phyloP scores from a whole-genome alignment of 2,113 vertebrate species.

The Ursus arctos region DNA sequence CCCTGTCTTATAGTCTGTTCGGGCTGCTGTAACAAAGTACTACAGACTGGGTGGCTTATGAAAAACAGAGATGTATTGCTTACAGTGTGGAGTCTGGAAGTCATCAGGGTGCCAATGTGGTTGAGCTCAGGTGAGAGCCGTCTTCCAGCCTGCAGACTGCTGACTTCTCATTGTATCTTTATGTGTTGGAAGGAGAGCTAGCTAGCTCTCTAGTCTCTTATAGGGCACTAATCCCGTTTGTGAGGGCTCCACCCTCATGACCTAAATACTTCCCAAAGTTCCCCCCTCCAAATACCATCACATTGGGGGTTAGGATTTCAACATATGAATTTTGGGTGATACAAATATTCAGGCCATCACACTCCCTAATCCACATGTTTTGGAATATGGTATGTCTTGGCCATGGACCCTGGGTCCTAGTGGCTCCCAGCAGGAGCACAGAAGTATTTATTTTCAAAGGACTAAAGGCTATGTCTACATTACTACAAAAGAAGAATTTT shows the following conservation, averaged over 20 bases:
- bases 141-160: not conserved
- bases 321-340: not conserved
- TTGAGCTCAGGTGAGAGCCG: not conserved
- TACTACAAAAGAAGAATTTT: not conserved
- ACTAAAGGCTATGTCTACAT: not conserved
- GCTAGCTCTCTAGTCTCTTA: not conserved
- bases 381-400: not conserved
- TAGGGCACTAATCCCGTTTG: not conserved
- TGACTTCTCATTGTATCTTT: not conserved
- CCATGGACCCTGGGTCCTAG: not conserved
- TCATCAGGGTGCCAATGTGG: not conserved
- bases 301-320: not conserved
- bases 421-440: not conserved
- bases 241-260: not conserved
- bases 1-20: not conserved
- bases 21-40: not conserved
- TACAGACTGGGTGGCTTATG: not conserved
- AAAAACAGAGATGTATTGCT: not conserved
- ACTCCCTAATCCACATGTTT: not conserved
- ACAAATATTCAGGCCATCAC: not conserved
- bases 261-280: not conserved
- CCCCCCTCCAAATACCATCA: not conserved
- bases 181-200: not conserved
- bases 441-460: slow-evolving; percentile 36
- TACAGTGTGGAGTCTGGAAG: not conserved